phyloP scores from a whole-genome alignment of 1,140 invertebrate genomes.

The Drosophila insularis region DNA sequence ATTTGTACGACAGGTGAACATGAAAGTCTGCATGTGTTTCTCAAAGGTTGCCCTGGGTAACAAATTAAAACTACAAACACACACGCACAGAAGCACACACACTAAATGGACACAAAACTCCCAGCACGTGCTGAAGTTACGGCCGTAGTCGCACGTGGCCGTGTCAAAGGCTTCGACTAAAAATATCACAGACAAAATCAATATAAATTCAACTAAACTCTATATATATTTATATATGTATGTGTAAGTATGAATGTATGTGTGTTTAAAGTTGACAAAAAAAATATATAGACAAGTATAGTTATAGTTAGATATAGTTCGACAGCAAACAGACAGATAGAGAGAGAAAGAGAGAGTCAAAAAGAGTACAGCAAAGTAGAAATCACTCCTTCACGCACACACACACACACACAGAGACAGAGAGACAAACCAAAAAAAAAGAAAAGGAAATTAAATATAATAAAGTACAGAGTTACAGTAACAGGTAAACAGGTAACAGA shows the following conservation, averaged over 20 bases:
- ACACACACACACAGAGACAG: constrained; percentile 33
- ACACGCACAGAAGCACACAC: no score
- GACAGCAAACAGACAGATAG: constrained; percentile 35
- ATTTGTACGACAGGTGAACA: neutral
- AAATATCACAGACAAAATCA: constrained; percentile 12
- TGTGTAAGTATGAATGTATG: neutral
- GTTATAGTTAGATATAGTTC: constrained; percentile 16
- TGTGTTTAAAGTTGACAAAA: constrained; percentile 25
- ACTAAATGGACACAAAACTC: neutral
- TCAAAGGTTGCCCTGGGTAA: constrained; percentile 1
- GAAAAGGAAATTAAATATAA: constrained; percentile 14
- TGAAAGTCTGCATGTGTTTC: neutral
- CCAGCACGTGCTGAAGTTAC: neutral
- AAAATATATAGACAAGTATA: neutral
- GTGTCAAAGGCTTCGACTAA: neutral
- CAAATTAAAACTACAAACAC: neutral
- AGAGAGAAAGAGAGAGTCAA: constrained; percentile 29
- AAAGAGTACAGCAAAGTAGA: constrained; percentile 20
- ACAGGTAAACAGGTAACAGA: constrained; percentile 26
- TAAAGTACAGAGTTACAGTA: constrained; percentile 23
- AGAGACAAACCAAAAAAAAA: constrained; percentile 8
- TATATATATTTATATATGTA: neutral
- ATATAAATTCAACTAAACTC: constrained; percentile 6
- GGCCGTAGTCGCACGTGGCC: neutral
- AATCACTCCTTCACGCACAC: constrained; percentile 11